Evolutionary conservation across 1,140 invertebrate genomes (phyloP).

Genomic region (Saccostrea glomerata): DNA sequence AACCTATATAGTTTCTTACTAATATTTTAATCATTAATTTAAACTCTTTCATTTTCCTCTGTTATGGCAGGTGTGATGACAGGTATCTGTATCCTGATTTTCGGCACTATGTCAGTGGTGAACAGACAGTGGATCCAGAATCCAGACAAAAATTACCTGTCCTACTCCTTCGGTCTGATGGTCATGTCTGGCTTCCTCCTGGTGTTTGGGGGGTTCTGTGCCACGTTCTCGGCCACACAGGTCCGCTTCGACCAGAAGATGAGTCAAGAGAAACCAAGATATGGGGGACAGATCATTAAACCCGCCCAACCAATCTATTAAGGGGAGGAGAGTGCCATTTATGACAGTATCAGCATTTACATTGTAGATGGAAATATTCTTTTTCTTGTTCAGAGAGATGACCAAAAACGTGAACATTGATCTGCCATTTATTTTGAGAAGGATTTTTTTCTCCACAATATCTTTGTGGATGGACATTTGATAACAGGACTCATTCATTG

Average conservation of each 20-base stretch:
- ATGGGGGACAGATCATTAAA: slow-evolving; percentile 42
- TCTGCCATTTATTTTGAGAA: neutral
- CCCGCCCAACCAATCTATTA: slow-evolving; percentile 56
- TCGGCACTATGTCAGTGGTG: slow-evolving; percentile 93
- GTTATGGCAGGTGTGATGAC: slow-evolving; percentile 85
- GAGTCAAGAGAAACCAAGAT: slow-evolving; percentile 28
- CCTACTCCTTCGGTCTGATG: slow-evolving; percentile 95
- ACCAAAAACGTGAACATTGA: neutral
- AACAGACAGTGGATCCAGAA: slow-evolving; percentile 96
- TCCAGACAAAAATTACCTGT: slow-evolving; percentile 95
- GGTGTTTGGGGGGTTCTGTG: slow-evolving; percentile 71
- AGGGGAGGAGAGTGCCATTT: neutral
- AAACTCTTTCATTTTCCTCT: slow-evolving; percentile 50
- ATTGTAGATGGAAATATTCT: neutral
- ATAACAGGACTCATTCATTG: neutral
- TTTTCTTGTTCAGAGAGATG: neutral
- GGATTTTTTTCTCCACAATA: neutral
- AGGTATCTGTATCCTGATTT: slow-evolving; percentile 90
- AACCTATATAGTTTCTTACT: neutral
- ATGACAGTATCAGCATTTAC: neutral
- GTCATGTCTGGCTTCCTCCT: slow-evolving; percentile 89
- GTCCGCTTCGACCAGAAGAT: slow-evolving; percentile 55
- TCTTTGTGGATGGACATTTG: neutral
- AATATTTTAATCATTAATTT: neutral
- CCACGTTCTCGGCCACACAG: slow-evolving; percentile 61